Base-by-base conservation (phyloP, 1,140 invertebrate genomes). In the Meloidogyne hapla region DNA sequence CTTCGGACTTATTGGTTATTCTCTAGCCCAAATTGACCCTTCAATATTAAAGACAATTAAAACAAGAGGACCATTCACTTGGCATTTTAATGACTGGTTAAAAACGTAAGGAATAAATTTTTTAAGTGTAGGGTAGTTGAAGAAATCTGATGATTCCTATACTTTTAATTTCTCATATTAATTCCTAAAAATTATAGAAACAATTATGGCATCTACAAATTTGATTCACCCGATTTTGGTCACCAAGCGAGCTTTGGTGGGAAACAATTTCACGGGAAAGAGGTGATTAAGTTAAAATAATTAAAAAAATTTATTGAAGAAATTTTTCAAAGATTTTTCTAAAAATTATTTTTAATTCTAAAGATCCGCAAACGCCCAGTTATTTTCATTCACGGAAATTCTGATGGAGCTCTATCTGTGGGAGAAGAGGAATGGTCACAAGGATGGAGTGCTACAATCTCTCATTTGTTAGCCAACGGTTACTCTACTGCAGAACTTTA, bases 381-480 rank as follows among this genome's bases (percentile, higher is more conserved):
- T 1, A 80, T 81, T 56, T 81, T 81, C 56, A 81, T 81, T 63
- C 80, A 81, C 56, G 80, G 80, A 25, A 81, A 81, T 45, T 81
- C 80, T 42, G 80, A 81, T 40, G 75, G 79, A 8, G 80, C 80
- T 26, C 62, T 81, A 23, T 69, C 40, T n/a, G 71, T 45, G 12
- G 79, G 76, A 1, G 33, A 21, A 13, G 67, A 77, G 2, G 64
- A 78, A 40, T 81, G 66, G 33, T 28, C 65, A 45, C 66, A 79
- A 6, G 81, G 78, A 0, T 81, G 80, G 80, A 69, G 78, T 23
- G 76, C 61, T 1, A 69, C 75, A 21, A 81, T 81, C n/a, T 10
- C 62, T 21, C 74, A 83, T 21, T 82, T 83, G 25, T 65, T 81
- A 9, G 28, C 26, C 25, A 79, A 80, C 3, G 82, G 82, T n/a